These are phyloP conservation scores for Lucilia sericata DNA, from an alignment of 1,140 invertebrate species.

Conservation along the genomic window DNA sequence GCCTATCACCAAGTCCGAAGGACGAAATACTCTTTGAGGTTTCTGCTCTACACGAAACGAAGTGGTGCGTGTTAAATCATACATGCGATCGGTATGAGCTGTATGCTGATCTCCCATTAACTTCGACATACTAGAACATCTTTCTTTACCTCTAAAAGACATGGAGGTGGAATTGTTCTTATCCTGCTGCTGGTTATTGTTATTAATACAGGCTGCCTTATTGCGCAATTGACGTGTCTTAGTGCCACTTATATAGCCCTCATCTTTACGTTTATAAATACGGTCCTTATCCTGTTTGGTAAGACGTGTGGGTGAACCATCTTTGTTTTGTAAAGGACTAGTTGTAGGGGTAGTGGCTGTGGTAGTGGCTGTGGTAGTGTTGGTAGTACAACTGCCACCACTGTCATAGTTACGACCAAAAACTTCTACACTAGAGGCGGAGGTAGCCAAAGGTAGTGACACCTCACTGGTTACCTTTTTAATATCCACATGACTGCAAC, in stretches of 20 bases:
- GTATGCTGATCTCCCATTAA: slow-evolving; percentile 75
- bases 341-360: neutral
- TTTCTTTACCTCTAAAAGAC: slow-evolving; percentile 76
- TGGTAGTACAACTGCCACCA: slow-evolving; percentile 45
- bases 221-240: slow-evolving; percentile 70
- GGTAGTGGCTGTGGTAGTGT: slow-evolving; percentile 17
- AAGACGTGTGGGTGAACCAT: slow-evolving; percentile 35
- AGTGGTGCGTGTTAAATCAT: slow-evolving; percentile 85
- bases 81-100: slow-evolving; percentile 65
- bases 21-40: slow-evolving; percentile 85
- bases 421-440: slow-evolving; percentile 62
- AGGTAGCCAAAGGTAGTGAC: slow-evolving; percentile 57
- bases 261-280: slow-evolving; percentile 78
- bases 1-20: slow-evolving; percentile 86
- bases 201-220: neutral
- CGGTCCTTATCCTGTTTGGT: slow-evolving; percentile 73
- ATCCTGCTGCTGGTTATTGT: neutral
- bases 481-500: slow-evolving; percentile 63
- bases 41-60: slow-evolving; percentile 86
- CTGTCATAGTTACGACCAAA: slow-evolving; percentile 52
- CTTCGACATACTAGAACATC: slow-evolving; percentile 87
- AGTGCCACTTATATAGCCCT: slow-evolving; percentile 72
- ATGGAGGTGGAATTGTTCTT: neutral
- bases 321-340: neutral
- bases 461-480: slow-evolving; percentile 51